These are phyloP conservation scores for Hypocryptadius cinnamomeus DNA, from an alignment of 2,113 vertebrate genomes.

Conservation along the genomic window DNA sequence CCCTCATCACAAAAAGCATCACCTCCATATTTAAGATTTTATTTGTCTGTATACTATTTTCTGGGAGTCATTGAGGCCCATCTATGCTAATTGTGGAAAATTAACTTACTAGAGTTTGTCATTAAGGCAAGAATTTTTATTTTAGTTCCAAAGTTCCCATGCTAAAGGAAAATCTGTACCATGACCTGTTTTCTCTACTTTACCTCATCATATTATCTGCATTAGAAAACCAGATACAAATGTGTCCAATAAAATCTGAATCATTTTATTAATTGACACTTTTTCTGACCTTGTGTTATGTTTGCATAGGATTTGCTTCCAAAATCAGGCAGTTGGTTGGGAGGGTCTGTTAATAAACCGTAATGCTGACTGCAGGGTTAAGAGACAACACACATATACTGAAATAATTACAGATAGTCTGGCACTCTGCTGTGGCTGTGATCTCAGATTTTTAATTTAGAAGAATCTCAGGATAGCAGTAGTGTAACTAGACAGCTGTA, in stretches of 20 bases:
- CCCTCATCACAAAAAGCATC: background rate
- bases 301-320: background rate
- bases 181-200: background rate
- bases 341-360: background rate
- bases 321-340: background rate
- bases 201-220: background rate
- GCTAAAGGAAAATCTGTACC: background rate
- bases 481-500: slow-evolving; percentile 15
- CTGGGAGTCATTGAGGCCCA: background rate
- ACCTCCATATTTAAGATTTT: background rate
- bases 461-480: background rate
- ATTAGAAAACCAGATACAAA: background rate
- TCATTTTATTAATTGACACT: background rate
- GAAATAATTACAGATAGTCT: slow-evolving; percentile 10
- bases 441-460: slow-evolving; percentile 42
- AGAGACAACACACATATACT: background rate
- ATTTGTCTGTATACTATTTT: background rate
- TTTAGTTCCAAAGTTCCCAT: background rate
- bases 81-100: background rate
- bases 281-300: background rate
- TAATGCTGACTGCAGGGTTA: background rate
- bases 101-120: background rate
- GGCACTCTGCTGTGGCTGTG: background rate
- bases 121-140: background rate
- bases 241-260: background rate